phyloP scores from a whole-genome alignment of 2,797 vertebrate genomes.

The Champsocephalus esox region DNA sequence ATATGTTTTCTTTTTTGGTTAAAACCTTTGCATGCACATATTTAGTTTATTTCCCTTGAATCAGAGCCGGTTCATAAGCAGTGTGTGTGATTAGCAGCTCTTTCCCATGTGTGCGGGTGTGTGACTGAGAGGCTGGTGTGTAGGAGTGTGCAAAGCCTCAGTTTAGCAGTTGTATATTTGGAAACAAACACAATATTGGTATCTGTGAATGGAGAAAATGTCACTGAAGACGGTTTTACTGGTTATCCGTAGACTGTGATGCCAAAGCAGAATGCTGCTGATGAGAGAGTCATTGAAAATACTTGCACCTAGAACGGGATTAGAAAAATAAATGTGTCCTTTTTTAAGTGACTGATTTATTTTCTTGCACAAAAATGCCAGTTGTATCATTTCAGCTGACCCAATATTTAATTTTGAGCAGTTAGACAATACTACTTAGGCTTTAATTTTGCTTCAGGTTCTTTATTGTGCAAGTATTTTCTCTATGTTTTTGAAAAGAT shows the following conservation, averaged over 20 bases:
- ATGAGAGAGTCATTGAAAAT: slow-evolving; percentile 56
- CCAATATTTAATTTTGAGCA: neutral
- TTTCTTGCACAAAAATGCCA: slow-evolving; percentile 1
- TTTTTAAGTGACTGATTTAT: slow-evolving; percentile 24
- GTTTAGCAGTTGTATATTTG: slow-evolving; percentile 63
- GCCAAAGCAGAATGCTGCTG: slow-evolving; percentile 53
- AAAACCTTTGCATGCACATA: neutral
- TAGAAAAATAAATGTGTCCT: slow-evolving; percentile 43
- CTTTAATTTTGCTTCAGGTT: slow-evolving; percentile 34
- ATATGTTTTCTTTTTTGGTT: neutral
- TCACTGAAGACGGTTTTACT: slow-evolving; percentile 36
- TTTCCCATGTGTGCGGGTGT: slow-evolving; percentile 53
- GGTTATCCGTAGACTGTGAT: slow-evolving; percentile 50
- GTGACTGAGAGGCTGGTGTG: slow-evolving; percentile 62
- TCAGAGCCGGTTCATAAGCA: slow-evolving; percentile 69
- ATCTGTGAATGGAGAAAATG: slow-evolving; percentile 43
- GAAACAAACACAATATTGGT: slow-evolving; percentile 55
- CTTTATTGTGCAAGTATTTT: slow-evolving; percentile 60
- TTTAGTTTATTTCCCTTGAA: slow-evolving; percentile 61
- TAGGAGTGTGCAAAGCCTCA: slow-evolving; percentile 66
- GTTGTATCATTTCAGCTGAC: slow-evolving; percentile 29
- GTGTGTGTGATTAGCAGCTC: slow-evolving; percentile 64
- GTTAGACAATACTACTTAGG: neutral
- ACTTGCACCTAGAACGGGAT: slow-evolving; percentile 50
- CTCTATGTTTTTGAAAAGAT: slow-evolving; percentile 69